Evolutionary conservation across 2,888 invertebrate species (phyloP), one percentile per base, ranked within the genome.

Genomic region (Trissonchulus latispiculum): DNA sequence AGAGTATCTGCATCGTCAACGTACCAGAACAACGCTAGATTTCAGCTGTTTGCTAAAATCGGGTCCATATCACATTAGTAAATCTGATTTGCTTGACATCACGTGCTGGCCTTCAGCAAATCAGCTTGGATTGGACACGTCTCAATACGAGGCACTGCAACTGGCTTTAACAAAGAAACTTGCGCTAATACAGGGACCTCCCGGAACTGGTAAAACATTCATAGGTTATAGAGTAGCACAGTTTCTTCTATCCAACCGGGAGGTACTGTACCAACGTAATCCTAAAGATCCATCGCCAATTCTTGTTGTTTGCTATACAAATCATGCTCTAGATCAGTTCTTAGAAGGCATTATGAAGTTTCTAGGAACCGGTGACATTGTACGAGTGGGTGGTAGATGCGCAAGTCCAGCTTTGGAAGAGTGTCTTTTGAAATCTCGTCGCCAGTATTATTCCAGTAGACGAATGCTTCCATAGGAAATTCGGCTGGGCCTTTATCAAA

Each of bases 241-340:
- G 72, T 87, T 88, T 31, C 29, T 64, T 31, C 66, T 92, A 0
- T 83, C 86, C 74, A 91, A 90, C 81, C 8, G n/a, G 8, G 76
- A 74, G 29, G 79, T 79, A 67, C 69, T 76, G 3, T 74, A 61
- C 36, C 29, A n/a, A 2, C 29, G 67, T 15, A 8, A 75, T 8
- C 35, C 37, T 28, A n/a, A n/a, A n/a, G 15, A 29, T 74, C 1
- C 75, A 73, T 64, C 75, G 73, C 90, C 90, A 0, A 89, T 92
- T 82, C 84, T 92, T 8, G 85, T 93, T 0, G 88, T 93, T 31
- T 91, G 91, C 79, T 91, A 89, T 81, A 92, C 92, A 3, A 93
- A 93, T 85, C 91, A 92, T 81, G 92, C 92, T 2, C 84, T 93
- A 62, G 93, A 93, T 84, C 91, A 92, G 81, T 92, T 93, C 81